These are phyloP conservation scores for Drosophila cardini DNA, from an alignment of 1,140 invertebrate genomes.

Conservation along the genomic window DNA sequence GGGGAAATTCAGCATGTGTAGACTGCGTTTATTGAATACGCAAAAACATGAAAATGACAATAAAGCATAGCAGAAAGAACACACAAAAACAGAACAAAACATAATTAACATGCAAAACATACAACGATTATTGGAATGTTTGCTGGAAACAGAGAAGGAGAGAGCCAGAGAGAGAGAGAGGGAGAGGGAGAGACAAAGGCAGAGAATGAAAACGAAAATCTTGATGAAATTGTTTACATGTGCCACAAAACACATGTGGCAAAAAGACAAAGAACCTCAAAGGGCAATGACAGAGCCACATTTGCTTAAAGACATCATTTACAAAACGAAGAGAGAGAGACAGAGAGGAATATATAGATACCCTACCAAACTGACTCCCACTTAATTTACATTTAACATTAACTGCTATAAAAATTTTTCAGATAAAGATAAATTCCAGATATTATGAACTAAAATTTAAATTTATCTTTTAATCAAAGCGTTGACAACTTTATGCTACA, in stretches of 20 bases:
- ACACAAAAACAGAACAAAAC: slow-evolving; percentile 37
- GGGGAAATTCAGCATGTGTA: slow-evolving; percentile 21
- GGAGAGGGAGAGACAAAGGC: neutral
- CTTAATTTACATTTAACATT: no score
- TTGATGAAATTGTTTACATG: slow-evolving; percentile 42
- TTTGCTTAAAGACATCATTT: slow-evolving; percentile 27
- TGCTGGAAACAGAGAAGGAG: slow-evolving; percentile 28
- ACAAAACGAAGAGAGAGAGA: neutral
- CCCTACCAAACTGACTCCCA: no score
- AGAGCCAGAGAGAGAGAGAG: neutral
- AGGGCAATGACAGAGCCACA: slow-evolving; percentile 35
- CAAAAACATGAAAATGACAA: slow-evolving; percentile 75
- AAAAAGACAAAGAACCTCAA: slow-evolving; percentile 13
- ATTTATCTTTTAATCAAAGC: slow-evolving; percentile 3
- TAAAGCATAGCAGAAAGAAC: slow-evolving; percentile 54
- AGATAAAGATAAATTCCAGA: no score
- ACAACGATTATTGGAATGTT: slow-evolving; percentile 74
- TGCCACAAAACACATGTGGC: slow-evolving; percentile 26
- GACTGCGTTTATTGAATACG: slow-evolving; percentile 76
- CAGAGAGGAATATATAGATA: neutral
- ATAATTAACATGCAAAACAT: slow-evolving; percentile 81
- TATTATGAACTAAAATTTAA: neutral
- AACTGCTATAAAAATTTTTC: no score
- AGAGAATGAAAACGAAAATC: slow-evolving; percentile 34
- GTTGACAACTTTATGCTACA: neutral